phyloP scores from a whole-genome alignment of 2,797 vertebrate species.

The Spinus pinus region DNA sequence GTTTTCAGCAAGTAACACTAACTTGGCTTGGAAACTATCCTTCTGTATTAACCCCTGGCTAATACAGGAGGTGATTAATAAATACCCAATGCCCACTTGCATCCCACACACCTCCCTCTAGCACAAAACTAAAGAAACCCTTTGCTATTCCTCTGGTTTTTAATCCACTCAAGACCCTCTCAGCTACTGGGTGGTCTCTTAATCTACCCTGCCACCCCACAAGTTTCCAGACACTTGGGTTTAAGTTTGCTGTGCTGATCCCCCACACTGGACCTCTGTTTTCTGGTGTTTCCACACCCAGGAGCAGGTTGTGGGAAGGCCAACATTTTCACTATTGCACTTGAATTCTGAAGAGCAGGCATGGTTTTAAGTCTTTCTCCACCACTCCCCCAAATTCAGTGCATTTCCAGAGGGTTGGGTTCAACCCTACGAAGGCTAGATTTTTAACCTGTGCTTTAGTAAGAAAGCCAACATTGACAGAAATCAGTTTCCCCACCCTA shows the following conservation, averaged over 20 bases:
- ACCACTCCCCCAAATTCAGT: neutral
- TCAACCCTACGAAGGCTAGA: neutral
- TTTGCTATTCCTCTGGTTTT: neutral
- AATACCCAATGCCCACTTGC: neutral
- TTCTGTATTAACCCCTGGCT: neutral
- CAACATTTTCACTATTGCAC: neutral
- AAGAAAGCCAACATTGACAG: neutral
- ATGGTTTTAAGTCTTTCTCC: neutral
- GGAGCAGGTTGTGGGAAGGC: neutral
- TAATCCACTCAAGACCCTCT: neutral
- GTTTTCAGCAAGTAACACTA: neutral
- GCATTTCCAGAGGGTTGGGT: neutral
- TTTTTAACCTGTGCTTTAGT: neutral
- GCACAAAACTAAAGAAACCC: neutral
- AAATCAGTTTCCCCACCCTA: neutral
- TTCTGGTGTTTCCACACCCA: neutral
- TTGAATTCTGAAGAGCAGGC: neutral
- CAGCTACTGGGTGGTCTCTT: neutral
- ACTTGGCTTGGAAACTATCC: neutral
- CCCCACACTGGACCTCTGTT: neutral
- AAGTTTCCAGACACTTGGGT: neutral
- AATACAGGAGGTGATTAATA: slow-evolving; percentile 1
- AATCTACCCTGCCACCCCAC: neutral
- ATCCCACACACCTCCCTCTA: neutral
- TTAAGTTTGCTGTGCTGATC: neutral